Conservation (phyloP, 2,113 vertebrate genomes). For the Abramis brama region DNA sequence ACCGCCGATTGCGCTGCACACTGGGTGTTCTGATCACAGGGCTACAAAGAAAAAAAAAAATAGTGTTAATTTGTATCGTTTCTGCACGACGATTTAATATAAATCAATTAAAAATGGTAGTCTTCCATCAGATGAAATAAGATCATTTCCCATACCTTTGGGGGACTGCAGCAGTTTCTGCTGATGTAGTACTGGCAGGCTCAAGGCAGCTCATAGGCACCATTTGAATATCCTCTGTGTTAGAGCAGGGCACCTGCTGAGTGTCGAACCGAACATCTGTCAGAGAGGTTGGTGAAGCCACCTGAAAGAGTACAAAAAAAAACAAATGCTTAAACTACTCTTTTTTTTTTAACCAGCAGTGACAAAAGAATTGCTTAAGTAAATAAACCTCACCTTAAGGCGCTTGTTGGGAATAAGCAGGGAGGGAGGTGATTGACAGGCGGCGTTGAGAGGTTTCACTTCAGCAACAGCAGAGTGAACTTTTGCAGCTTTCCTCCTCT, state of each 20-base stretch:
- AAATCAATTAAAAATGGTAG: no score
- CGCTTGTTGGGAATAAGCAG: slow-evolving; percentile 45
- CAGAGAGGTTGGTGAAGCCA: neutral
- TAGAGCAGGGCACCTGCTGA: neutral
- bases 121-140: no score
- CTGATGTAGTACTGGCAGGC: neutral
- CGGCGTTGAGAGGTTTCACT: slow-evolving; percentile 82
- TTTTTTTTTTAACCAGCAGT: neutral
- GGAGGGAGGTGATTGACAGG: slow-evolving; percentile 29
- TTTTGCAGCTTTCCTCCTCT: slow-evolving; percentile 78
- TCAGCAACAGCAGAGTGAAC: slow-evolving; percentile 82
- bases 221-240: neutral
- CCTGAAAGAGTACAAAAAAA: neutral
- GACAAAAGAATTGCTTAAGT: neutral
- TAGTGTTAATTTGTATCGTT: no score
- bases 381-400: slow-evolving; percentile 50
- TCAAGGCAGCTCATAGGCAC: neutral
- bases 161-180: neutral
- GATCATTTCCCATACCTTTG: slow-evolving; percentile 35
- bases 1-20: slow-evolving; percentile 73
- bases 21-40: slow-evolving; percentile 53
- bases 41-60: slow-evolving; percentile 57
- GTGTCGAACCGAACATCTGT: neutral
- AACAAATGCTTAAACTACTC: neutral
- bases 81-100: no score